A percentile compares a stretch with the other conserved stretches of the same genome.
These are phyloP conservation scores for Mizuhopecten yessoensis DNA, from an alignment of 1,140 invertebrate genomes.

Conservation along the genomic window DNA sequence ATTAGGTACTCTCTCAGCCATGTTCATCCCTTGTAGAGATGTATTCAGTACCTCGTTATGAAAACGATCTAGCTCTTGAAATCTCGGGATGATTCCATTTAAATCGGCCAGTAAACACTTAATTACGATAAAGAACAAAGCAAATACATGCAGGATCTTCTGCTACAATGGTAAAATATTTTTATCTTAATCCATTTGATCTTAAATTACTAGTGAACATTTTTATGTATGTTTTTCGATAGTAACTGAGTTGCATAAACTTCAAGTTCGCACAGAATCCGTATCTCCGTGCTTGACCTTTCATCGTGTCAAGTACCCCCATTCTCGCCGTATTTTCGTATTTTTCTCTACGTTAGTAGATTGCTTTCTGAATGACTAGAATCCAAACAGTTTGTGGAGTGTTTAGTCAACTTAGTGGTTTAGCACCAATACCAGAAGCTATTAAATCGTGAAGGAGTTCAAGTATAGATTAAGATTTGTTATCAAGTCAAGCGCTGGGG, in stretches of 20 bases:
- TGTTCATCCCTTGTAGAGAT: no score
- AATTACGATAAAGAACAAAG: no score
- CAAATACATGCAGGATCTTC: no score
- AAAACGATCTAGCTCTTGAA: no score
- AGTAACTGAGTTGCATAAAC: neutral
- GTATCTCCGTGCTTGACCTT: slow-evolving; percentile 29
- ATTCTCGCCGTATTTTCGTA: slow-evolving; percentile 30
- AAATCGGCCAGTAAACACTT: no score
- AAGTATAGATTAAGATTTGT: slow-evolving; percentile 1
- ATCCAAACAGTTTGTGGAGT: neutral
- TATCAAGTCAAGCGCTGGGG: neutral
- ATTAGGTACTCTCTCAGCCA: no score
- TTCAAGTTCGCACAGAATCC: neutral
- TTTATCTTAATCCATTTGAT: no score
- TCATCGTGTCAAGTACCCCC: neutral
- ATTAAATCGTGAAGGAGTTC: neutral
- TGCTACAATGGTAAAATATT: no score
- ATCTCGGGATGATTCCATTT: no score
- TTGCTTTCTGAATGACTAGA: neutral
- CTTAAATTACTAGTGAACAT: neutral
- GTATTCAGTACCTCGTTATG: no score
- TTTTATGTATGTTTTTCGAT: neutral
- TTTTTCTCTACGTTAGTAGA: neutral
- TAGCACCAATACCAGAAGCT: neutral
- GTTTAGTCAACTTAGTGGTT: neutral